Evolutionary conservation across 2,888 invertebrate species (phyloP).

Genomic region (Rhodophaea formosa): DNA sequence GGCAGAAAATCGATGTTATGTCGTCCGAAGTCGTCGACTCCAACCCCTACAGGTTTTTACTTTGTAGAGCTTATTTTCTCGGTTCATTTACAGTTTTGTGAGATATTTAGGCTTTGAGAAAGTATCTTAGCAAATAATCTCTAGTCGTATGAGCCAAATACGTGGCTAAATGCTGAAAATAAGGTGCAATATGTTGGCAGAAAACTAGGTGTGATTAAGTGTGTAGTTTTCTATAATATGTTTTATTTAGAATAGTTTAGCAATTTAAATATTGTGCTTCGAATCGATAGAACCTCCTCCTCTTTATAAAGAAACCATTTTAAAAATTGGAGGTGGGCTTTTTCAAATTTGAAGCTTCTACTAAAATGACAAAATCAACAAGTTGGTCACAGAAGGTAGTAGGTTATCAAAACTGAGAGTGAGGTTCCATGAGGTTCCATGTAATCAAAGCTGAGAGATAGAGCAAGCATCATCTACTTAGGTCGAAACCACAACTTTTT

Average conservation of each 20-base stretch:
- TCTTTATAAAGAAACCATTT: too few relatives aligned
- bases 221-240: background rate
- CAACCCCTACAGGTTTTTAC: slow-evolving; percentile 95
- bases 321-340: too few relatives aligned
- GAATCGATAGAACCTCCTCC: too few relatives aligned
- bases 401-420: too few relatives aligned
- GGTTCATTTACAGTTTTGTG: background rate
- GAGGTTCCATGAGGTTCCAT: too few relatives aligned
- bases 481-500: too few relatives aligned
- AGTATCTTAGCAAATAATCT: background rate
- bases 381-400: too few relatives aligned
- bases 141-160: background rate
- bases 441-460: too few relatives aligned
- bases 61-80: slow-evolving; percentile 16
- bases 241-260: background rate
- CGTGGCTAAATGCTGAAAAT: background rate
- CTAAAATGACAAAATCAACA: too few relatives aligned
- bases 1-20: slow-evolving; percentile 93
- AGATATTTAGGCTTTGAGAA: background rate
- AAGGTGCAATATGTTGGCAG: background rate
- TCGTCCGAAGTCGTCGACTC: slow-evolving; percentile 98
- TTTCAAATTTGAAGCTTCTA: too few relatives aligned
- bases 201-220: background rate
- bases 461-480: too few relatives aligned
- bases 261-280: too few relatives aligned